A percentile compares a stretch with the other conserved stretches of the same genome.
phyloP scores from a whole-genome alignment of 1,140 invertebrate species.

The Trichoplusia ni region DNA sequence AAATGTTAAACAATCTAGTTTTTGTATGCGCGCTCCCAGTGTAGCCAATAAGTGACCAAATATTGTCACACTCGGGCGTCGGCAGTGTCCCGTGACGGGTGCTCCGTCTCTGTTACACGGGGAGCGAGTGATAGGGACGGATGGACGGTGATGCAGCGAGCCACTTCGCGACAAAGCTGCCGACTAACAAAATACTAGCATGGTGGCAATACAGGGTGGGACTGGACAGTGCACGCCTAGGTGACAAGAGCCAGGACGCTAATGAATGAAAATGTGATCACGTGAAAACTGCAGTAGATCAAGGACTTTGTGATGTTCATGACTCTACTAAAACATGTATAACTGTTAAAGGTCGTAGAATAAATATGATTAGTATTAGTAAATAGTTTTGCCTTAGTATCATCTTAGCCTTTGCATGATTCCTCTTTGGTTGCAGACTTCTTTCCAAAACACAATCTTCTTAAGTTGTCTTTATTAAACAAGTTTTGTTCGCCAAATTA shows the following conservation, averaged over 20 bases:
- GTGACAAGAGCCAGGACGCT: background rate
- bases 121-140: slow-evolving; percentile 41
- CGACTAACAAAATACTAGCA: slow-evolving; percentile 76
- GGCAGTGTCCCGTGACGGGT: slow-evolving; percentile 49
- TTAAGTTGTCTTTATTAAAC: too few relatives aligned
- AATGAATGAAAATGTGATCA: background rate
- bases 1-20: slow-evolving; percentile 40
- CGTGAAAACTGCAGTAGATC: too few relatives aligned
- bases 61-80: slow-evolving; percentile 51
- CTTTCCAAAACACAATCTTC: too few relatives aligned
- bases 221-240: slow-evolving; percentile 25
- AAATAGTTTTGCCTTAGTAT: too few relatives aligned
- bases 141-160: slow-evolving; percentile 36
- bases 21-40: slow-evolving; percentile 46
- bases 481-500: too few relatives aligned
- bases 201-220: slow-evolving; percentile 72
- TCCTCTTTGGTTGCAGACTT: too few relatives aligned
- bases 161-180: slow-evolving; percentile 68
- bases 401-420: too few relatives aligned
- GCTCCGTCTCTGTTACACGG: slow-evolving; percentile 42
- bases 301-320: too few relatives aligned
- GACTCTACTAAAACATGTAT: too few relatives aligned
- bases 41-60: slow-evolving; percentile 72
- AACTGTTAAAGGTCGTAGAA: too few relatives aligned
- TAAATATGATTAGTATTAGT: background rate